Evolutionary conservation across 2,888 invertebrate genomes (phyloP).

Genomic region (Drosophila longiperda): DNA sequence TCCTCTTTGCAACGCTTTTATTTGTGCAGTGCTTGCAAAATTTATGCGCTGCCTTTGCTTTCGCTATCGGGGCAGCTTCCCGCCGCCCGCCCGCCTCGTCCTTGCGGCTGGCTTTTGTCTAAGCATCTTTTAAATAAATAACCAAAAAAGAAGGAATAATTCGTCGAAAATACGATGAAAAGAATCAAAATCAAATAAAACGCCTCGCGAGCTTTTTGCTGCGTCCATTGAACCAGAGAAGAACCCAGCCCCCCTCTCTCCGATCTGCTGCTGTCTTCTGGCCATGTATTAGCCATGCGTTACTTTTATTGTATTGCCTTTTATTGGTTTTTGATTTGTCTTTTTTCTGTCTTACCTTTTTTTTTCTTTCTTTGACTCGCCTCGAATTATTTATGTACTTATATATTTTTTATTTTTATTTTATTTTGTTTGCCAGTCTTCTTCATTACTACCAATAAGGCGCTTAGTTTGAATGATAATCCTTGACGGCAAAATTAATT

Average conservation of each 20-base stretch:
- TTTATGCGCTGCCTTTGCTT: conserved; percentile 73
- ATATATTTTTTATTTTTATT: neutral
- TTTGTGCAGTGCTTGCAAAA: conserved; percentile 70
- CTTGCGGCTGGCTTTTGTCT: conserved; percentile 52
- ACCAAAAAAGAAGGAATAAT: conserved; percentile 37
- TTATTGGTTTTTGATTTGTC: conserved; percentile 79
- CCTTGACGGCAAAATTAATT: conserved; percentile 74
- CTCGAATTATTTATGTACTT: conserved; percentile 15
- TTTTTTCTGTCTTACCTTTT: conserved; percentile 23
- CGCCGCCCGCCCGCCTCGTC: conserved; percentile 1
- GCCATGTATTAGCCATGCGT: conserved; percentile 34
- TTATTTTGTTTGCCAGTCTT: conserved; percentile 19
- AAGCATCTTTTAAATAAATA: conserved; percentile 79
- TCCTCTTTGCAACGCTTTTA: conserved; percentile 47
- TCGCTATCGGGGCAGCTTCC: conserved; percentile 46
- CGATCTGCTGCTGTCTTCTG: neutral
- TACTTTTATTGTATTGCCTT: conserved; percentile 63
- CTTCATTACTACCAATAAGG: conserved; percentile 68
- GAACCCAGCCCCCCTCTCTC: neutral
- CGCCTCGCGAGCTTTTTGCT: conserved; percentile 20
- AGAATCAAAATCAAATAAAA: conserved; percentile 35
- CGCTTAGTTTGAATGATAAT: conserved; percentile 67
- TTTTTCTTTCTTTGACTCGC: conserved; percentile 6
- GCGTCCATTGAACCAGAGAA: conserved; percentile 62
- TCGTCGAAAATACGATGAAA: conserved; percentile 20